Base-by-base conservation (phyloP, 2,888 invertebrate species). In the Tricholauxania praeusta region DNA sequence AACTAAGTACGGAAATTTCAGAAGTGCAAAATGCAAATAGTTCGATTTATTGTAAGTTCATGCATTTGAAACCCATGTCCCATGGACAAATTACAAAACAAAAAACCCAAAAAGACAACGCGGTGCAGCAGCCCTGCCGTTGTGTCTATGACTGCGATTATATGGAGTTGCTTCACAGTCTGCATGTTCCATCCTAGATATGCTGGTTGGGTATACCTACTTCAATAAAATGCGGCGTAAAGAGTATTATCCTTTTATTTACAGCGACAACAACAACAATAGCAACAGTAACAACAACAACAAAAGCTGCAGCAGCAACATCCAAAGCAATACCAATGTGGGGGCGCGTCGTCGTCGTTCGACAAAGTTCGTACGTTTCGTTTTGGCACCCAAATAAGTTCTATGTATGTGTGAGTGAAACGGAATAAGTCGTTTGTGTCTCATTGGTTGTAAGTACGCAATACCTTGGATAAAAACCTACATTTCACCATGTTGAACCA, bases 171-270 rank as follows among this genome's bases (percentile, higher is more conserved):
- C 55, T 19, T 19, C 22, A 22, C 55, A 12, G 55, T 8, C 55
- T 55, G 55, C 22, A 1, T 55, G 12, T 12, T 8, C 55, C 55
- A 8, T 22, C 12, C 55, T 55, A 28, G 19, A 3, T 28, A 12
- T 22, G 22, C 22, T 14, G 17, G 22, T 55, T 19, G 17, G 17
- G 28, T 28, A 19, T 19, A 22, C 19, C 19, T 19, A 14, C 17
- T 55, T 55, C 55, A 55, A 55, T 55, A 55, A 12, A 55, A 17
- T 55, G 55, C 17, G 55, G 22, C 55, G 55, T 17, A 55, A 22
- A n/a, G 55, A n/a, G 55, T 14, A 55, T 55, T 55, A 55, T 55
- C 55, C 55, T 55, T 55, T 55, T 55, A 55, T 55, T 55, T 55
- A 22, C 55, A 55, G 55, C 55, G 28, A 39, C 39, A 39, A 39